phyloP scores from a whole-genome alignment of 37 sponge, comb jelly and placozoan species.

The Theonella swinhoei region DNA sequence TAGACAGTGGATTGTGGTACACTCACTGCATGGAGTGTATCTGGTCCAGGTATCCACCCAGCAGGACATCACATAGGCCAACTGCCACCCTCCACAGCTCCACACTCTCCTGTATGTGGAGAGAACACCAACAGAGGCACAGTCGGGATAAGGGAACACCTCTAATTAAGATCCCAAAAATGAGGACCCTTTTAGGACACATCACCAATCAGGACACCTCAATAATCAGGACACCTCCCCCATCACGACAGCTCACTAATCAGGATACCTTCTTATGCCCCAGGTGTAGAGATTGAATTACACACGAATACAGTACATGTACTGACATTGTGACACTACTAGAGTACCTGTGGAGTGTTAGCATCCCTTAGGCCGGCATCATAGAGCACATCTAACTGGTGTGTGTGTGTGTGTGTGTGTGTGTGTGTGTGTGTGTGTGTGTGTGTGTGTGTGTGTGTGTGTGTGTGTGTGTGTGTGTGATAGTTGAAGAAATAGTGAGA shows the following conservation, averaged over 20 bases:
- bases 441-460: no score
- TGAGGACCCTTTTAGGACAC: no score
- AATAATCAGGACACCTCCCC: background rate
- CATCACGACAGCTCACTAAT: background rate
- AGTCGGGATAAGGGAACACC: no score
- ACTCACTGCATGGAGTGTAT: slow-evolving; percentile 35
- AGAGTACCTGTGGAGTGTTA: slow-evolving; percentile 6
- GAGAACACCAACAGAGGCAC: background rate
- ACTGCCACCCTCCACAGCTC: slow-evolving; percentile 34
- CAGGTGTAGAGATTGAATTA: no score
- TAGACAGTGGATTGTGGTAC: background rate
- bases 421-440: no score
- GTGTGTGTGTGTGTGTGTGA: no score
- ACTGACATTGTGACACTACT: no score
- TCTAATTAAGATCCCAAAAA: no score
- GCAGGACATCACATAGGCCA: slow-evolving; percentile 47
- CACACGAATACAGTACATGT: no score
- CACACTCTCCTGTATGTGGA: slow-evolving; percentile 4
- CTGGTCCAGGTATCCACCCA: slow-evolving; percentile 40
- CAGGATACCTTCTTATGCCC: background rate
- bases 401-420: no score
- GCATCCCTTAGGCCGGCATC: slow-evolving; percentile 11
- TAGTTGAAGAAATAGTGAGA: no score
- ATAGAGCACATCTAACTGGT: slow-evolving; percentile 34
- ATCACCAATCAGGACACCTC: background rate